Conservation (phyloP, 2,113 vertebrate species). For the Tachysurus vachellii region DNA sequence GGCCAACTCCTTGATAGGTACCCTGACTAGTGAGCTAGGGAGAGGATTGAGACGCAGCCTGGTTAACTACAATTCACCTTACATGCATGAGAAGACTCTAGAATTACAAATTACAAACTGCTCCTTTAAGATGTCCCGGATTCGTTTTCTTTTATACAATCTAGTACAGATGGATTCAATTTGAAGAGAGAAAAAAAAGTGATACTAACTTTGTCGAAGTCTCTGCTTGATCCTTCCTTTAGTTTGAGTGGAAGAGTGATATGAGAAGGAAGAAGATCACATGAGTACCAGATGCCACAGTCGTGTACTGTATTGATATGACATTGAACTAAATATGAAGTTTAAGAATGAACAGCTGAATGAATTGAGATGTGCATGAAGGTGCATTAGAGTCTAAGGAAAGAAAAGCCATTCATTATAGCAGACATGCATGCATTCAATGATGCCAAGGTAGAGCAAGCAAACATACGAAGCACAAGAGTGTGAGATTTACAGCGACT, state of each 20-base stretch:
- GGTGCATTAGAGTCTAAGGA: not conserved
- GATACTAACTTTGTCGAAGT: conserved; percentile 50
- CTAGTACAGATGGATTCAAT: not conserved
- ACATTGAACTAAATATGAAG: not conserved
- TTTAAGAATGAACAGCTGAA: conserved; percentile 16
- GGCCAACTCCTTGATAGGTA: no score
- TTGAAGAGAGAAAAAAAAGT: not conserved
- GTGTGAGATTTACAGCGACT: conserved; percentile 1
- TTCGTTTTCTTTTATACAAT: not conserved
- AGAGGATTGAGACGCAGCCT: not conserved
- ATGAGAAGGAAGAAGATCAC: not conserved
- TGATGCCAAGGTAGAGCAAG: conserved; percentile 18
- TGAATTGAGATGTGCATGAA: not conserved
- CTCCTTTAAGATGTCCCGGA: not conserved
- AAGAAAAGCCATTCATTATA: conserved; percentile 5
- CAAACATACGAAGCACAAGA: conserved; percentile 31
- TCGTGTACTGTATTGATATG: not conserved
- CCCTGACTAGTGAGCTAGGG: no score
- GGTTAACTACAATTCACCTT: not conserved
- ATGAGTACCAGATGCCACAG: not conserved
- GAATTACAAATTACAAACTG: not conserved
- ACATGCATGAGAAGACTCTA: not conserved
- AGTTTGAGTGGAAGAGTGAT: not conserved
- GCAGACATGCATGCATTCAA: conserved; percentile 26
- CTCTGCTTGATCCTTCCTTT: conserved; percentile 55